Conservation (phyloP, 2,113 vertebrate genomes). For the Odontophorus gujanensis region DNA sequence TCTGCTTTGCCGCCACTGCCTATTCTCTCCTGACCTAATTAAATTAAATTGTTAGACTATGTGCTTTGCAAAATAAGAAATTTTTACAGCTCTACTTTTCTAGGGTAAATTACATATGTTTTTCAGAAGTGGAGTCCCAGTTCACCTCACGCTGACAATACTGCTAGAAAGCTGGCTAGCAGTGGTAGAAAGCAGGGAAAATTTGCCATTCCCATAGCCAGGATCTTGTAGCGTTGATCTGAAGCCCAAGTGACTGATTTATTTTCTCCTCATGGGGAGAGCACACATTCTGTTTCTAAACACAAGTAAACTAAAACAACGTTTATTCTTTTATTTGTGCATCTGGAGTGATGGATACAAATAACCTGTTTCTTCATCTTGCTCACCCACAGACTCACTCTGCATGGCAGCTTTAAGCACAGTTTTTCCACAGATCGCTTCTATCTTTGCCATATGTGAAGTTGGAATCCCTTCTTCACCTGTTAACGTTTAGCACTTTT, state of each 20-base stretch:
- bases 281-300: background rate
- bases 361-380: background rate
- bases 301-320: background rate
- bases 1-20: background rate
- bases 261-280: background rate
- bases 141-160: background rate
- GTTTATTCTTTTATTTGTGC: background rate
- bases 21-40: background rate
- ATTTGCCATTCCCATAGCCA: background rate
- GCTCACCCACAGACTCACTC: background rate
- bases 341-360: background rate
- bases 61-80: background rate
- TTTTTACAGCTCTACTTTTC: background rate
- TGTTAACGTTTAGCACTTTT: background rate
- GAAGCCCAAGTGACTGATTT: background rate
- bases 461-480: background rate
- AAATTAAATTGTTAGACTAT: background rate
- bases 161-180: background rate
- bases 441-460: background rate
- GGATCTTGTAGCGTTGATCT: background rate
- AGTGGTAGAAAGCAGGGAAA: rapidly evolving
- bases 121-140: background rate
- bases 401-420: background rate
- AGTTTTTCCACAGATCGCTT: background rate
- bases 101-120: background rate